Base-by-base conservation (phyloP, 1,140 invertebrate species). In the Bombus superbus region DNA sequence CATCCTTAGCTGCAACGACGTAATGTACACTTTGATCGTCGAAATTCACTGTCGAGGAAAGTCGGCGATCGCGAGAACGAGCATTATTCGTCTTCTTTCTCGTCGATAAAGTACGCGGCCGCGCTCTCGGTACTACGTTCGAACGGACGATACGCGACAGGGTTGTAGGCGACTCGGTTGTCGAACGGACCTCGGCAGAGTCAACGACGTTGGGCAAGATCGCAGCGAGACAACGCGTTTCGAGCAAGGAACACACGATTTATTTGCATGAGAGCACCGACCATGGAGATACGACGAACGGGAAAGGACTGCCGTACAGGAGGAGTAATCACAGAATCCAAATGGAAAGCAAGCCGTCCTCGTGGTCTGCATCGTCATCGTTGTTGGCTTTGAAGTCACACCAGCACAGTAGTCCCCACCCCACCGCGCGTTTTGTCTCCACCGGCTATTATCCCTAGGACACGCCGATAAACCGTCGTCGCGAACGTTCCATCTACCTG, bases 291-390 rank as follows among this genome's bases (percentile, higher is more conserved):
- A 57, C 82, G 87, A 87, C 89, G 92, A 91, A 44, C 80, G 85
- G 78, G 85, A 88, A 77, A 86, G 89, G 79, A 93, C 93, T 93
- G 90, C 64, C 62, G 78, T 78, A 72, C 38, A 57, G 35, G 69
- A 88, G 83, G 77, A 91, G 82, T 75, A 64, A 87, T 81, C 64
- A 77, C 68, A 78, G 88, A 91, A 88, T 89, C 83, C 86, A 72
- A 86, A 81, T 91, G 90, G 85, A 92, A 93, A 93, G 89, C 64
- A 42, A 89, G 32, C 76, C 47, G 77, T 89, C 72, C 69, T 87
- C 53, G 9, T 84, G 47, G 75, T 40, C 40, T 53, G 75, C 66
- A 47, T 79, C 66, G 53, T 75, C 59, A 42, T 47, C 76, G 71
- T 72, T 53, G 57, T 85, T 59, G 62, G 71, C 76, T 85, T 80